A percentile compares a stretch with the other conserved stretches of the same genome.
phyloP scores from a whole-genome alignment of 2,888 invertebrate species.

The Orthosia incerta region DNA sequence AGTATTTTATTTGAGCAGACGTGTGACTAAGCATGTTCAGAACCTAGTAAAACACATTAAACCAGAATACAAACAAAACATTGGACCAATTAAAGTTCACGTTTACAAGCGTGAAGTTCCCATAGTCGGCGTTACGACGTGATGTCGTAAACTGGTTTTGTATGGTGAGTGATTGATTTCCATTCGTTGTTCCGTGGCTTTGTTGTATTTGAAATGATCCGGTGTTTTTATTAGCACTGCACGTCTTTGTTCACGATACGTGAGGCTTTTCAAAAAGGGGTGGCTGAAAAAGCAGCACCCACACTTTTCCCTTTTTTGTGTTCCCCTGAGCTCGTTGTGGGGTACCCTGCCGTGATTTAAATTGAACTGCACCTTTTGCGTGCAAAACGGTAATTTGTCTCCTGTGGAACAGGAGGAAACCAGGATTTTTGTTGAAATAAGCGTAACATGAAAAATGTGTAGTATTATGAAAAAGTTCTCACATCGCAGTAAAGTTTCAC shows the following conservation, averaged over 20 bases:
- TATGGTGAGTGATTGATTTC: conserved; percentile 66
- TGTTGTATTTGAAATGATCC: conserved; percentile 64
- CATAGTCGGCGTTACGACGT: conserved; percentile 46
- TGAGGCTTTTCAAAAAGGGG: conserved; percentile 63
- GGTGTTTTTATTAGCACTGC: conserved; percentile 63
- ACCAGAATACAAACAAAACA: conserved; percentile 60
- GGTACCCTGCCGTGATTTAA: conserved; percentile 53
- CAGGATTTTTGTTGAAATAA: conserved; percentile 43
- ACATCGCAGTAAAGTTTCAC: conserved; percentile 30
- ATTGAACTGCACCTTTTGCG: conserved; percentile 67
- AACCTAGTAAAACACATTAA: conserved; percentile 47
- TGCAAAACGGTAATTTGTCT: conserved; percentile 61
- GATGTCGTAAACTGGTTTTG: conserved; percentile 60
- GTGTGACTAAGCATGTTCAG: conserved; percentile 34
- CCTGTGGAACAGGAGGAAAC: conserved; percentile 34
- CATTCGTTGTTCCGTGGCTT: conserved; percentile 58
- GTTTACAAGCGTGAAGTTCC: conserved; percentile 61
- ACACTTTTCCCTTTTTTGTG: conserved; percentile 55
- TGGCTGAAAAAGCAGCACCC: conserved; percentile 47
- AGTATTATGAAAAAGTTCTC: conserved; percentile 40
- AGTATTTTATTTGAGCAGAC: conserved; percentile 52
- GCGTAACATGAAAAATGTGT: conserved; percentile 38
- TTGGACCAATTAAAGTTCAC: conserved; percentile 62
- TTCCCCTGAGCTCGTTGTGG: conserved; percentile 42
- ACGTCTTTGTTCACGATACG: conserved; percentile 60